phyloP scores from a whole-genome alignment of 2,888 invertebrate species.

The Agrotis clavis region DNA sequence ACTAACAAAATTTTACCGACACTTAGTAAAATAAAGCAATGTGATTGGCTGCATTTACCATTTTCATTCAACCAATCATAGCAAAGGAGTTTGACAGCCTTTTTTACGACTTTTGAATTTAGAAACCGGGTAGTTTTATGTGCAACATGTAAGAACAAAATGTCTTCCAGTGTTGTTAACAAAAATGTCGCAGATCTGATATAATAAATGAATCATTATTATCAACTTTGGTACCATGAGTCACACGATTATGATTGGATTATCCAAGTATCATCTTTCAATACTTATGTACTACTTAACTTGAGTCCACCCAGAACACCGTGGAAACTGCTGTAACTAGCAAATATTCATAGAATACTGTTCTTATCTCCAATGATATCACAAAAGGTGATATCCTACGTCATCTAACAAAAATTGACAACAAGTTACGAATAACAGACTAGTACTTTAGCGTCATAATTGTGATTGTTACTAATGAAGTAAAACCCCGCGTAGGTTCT shows the following conservation, averaged over 20 bases:
- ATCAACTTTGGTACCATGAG: constrained; percentile 11
- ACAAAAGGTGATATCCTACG: constrained; percentile 36
- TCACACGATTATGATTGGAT: constrained; percentile 8
- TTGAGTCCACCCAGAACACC: background rate
- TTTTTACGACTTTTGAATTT: too few species aligned
- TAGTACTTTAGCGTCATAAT: constrained; percentile 37
- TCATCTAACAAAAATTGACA: constrained; percentile 41
- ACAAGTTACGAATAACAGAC: constrained; percentile 10
- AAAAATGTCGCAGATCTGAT: constrained; percentile 11
- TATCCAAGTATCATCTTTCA: constrained; percentile 15
- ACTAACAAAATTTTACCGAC: background rate
- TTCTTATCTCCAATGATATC: constrained; percentile 29
- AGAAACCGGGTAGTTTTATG: background rate
- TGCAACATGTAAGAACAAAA: background rate
- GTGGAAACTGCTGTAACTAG: background rate
- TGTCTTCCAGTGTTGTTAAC: background rate
- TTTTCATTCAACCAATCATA: background rate
- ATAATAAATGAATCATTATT: constrained; percentile 31
- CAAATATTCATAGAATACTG: constrained; percentile 23
- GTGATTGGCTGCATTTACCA: background rate
- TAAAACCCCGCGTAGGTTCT: constrained; percentile 16
- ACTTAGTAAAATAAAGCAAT: background rate
- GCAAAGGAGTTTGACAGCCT: too few species aligned
- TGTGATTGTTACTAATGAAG: constrained; percentile 13
- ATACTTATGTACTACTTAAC: constrained; percentile 3